Evolutionary conservation across 2,113 vertebrate species (phyloP), one percentile per base, ranked within the genome.

Genomic region (Rhipidura dahli): DNA sequence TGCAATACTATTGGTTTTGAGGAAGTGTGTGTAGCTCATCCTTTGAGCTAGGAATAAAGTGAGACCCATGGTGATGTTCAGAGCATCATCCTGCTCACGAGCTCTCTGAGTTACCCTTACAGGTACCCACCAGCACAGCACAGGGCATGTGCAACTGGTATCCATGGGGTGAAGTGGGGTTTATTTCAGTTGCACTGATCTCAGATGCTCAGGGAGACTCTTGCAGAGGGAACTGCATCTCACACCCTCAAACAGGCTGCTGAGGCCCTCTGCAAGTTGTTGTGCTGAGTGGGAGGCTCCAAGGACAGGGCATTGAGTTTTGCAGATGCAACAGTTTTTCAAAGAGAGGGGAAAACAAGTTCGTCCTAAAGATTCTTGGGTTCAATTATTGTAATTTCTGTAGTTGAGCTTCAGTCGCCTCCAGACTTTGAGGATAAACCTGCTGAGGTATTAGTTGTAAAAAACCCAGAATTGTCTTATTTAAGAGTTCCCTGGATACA

Each of bases 101-200:
- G 35, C 53, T 87, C 69, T 61, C 22, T 44, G 30, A 77, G 13
- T 49, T 73, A 60, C 40, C 40, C 0, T n/a, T 57, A 6, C 5
- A 8, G 50, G 28, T 47, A 47, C 50, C 14, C 5, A 2, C 16
- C 51, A 66, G 89, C 21, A 33, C 37, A 89, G 21, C 0, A 0
- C 0, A 60, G 50, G 42, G 22, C 0, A 0, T 3, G 1, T 37
- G 26, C 28, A 53, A 0, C 30, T 3, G 0, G 10, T 76, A 1
- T 51, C 59, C 0, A 0, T 30, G 45, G 28, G 19, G 8, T 42
- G 28, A 42, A 56, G 22, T 56, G 31, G 76, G 49, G 40, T 56
- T 82, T 44, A 11, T 68, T 82, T 66, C 49, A n/a, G 47, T 42
- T 66, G 15, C 8, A 12, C 6, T 63, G 40, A 40, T 37, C 64